Conservation (phyloP, 37 sponge, comb jelly and placozoan species). For the Cladorhizidae sp. region DNA sequence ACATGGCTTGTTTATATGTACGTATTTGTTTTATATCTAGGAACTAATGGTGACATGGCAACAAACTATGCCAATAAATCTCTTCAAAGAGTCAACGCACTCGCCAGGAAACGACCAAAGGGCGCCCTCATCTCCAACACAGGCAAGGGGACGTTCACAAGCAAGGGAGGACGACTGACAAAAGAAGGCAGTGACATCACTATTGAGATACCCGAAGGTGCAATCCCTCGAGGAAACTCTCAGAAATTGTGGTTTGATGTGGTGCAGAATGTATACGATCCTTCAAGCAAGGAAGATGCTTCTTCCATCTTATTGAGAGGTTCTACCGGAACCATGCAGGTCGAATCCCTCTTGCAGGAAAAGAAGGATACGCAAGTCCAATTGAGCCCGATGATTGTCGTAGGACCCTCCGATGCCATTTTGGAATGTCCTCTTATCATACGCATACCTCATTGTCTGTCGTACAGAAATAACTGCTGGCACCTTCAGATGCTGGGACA, state of each 20-base stretch:
- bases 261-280: slow-evolving; percentile 32
- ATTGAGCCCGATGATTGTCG: slow-evolving; percentile 37
- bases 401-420: slow-evolving; percentile 44
- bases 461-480: slow-evolving; percentile 44
- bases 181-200: slow-evolving; percentile 43
- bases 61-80: background rate
- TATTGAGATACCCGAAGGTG: slow-evolving; percentile 67
- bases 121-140: background rate
- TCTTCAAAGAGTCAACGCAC: slow-evolving; percentile 6
- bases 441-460: slow-evolving; percentile 66
- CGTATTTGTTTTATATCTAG: too few relatives aligned
- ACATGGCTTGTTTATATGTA: too few relatives aligned
- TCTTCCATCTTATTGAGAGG: background rate
- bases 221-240: slow-evolving; percentile 36
- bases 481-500: slow-evolving; percentile 35
- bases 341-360: slow-evolving; percentile 7
- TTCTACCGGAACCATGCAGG: background rate
- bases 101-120: slow-evolving; percentile 5
- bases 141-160: slow-evolving; percentile 40
- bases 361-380: slow-evolving; percentile 26
- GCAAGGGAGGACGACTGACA: slow-evolving; percentile 51
- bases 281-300: background rate
- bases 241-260: slow-evolving; percentile 80
- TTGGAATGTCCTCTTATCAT: slow-evolving; percentile 49
- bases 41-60: too few relatives aligned